A percentile compares a stretch with the other conserved stretches of the same genome.
Evolutionary conservation across 1,140 invertebrate genomes (phyloP).

Genomic region (Saxidomus purpurata): DNA sequence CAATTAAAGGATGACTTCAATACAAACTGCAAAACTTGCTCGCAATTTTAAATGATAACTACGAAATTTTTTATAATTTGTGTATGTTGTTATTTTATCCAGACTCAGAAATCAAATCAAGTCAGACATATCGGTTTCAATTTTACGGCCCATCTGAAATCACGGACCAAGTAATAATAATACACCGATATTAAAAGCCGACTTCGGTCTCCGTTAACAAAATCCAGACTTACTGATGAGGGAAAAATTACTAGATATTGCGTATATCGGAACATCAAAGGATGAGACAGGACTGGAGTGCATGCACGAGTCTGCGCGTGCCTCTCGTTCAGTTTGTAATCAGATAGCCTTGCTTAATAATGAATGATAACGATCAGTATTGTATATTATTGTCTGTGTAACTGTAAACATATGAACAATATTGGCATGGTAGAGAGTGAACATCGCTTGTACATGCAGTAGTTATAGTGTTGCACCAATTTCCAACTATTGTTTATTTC

Average conservation of each 20-base stretch:
- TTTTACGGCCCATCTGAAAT: constrained; percentile 21
- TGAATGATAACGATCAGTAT: neutral
- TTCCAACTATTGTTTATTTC: too few species aligned
- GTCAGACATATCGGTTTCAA: neutral
- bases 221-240: constrained; percentile 6
- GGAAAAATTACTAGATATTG: constrained; percentile 30
- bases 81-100: too few species aligned
- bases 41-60: too few species aligned
- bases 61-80: too few species aligned
- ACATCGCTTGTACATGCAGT: too few species aligned
- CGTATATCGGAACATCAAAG: constrained; percentile 29
- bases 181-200: neutral
- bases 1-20: too few species aligned
- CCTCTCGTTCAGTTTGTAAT: neutral
- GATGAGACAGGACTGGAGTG: neutral
- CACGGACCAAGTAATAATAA: neutral
- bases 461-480: too few species aligned
- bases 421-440: too few species aligned
- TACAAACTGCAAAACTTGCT: too few species aligned
- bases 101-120: neutral
- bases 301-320: constrained; percentile 2
- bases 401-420: constrained; percentile 10
- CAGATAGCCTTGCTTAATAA: neutral
- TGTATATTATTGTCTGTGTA: constrained; percentile 3
- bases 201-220: neutral